Evolutionary conservation across 2,113 vertebrate genomes (phyloP).

Genomic region (Motacilla tschutschensis): DNA sequence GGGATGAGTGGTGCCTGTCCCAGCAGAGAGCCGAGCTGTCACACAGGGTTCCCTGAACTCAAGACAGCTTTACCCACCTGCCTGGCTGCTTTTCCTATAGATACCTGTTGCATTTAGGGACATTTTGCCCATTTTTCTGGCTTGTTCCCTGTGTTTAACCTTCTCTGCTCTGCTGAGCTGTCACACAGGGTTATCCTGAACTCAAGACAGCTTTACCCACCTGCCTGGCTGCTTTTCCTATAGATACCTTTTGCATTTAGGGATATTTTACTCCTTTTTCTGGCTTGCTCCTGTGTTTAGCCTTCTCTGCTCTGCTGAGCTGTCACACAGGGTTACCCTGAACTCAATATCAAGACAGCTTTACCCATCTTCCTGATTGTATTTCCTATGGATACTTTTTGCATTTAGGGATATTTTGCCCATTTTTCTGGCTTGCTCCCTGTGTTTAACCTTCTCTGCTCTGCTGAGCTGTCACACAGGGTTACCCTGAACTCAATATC

Average conservation of each 20-base stretch:
- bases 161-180: not conserved
- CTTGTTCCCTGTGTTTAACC: not conserved
- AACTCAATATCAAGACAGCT: not conserved
- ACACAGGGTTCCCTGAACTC: not conserved
- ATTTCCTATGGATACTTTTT: not conserved
- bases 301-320: not conserved
- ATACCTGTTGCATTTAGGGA: not conserved
- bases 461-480: not conserved
- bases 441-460: not conserved
- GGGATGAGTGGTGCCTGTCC: not conserved
- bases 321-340: not conserved
- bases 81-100: not conserved
- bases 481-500: not conserved
- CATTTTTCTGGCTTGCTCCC: not conserved
- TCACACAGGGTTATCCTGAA: not conserved
- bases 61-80: not conserved
- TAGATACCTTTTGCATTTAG: not conserved
- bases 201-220: not conserved
- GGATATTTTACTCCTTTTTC: not conserved
- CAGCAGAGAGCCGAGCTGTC: not conserved
- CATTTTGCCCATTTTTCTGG: not conserved
- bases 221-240: not conserved
- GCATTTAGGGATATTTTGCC: not conserved
- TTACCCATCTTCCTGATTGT: no score
- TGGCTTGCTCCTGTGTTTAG: not conserved